phyloP scores from a whole-genome alignment of 2,797 vertebrate genomes.

The Halcyon leucocephala region DNA sequence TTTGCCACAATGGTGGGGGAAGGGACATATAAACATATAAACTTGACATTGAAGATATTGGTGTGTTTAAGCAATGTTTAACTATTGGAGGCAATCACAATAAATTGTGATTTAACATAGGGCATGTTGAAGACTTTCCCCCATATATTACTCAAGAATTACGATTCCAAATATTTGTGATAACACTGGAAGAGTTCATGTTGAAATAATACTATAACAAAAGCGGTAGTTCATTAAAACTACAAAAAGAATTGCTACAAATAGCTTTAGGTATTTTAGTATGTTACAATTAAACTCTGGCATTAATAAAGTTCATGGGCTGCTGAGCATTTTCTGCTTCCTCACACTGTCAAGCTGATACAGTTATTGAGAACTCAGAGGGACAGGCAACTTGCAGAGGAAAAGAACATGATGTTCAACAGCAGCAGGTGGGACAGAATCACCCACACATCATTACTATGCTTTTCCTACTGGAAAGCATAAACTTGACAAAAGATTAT shows the following conservation, averaged over 20 bases:
- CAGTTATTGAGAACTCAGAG: not conserved
- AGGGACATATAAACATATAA: not conserved
- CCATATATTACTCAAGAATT: not conserved
- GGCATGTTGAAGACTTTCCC: not conserved
- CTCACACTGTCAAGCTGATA: not conserved
- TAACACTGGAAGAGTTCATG: not conserved
- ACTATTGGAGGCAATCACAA: not conserved
- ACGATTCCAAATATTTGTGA: not conserved
- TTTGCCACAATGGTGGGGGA: not conserved
- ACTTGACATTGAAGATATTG: not conserved
- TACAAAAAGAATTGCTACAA: not conserved
- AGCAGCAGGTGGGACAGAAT: not conserved
- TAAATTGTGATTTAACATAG: not conserved
- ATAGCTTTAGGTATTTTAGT: not conserved
- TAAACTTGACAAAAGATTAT: not conserved
- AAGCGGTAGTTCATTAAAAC: not conserved
- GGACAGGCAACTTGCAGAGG: not conserved
- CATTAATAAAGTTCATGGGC: not conserved
- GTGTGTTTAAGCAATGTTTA: not conserved
- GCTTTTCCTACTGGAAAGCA: constrained; percentile 21
- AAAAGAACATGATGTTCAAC: constrained; percentile 22
- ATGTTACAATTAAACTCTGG: not conserved
- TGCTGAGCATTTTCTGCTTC: constrained; percentile 9
- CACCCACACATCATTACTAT: not conserved
- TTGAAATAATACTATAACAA: not conserved